These are phyloP conservation scores for Drosophila mauritiana DNA, from an alignment of 1,140 invertebrate species.

Conservation along the genomic window DNA sequence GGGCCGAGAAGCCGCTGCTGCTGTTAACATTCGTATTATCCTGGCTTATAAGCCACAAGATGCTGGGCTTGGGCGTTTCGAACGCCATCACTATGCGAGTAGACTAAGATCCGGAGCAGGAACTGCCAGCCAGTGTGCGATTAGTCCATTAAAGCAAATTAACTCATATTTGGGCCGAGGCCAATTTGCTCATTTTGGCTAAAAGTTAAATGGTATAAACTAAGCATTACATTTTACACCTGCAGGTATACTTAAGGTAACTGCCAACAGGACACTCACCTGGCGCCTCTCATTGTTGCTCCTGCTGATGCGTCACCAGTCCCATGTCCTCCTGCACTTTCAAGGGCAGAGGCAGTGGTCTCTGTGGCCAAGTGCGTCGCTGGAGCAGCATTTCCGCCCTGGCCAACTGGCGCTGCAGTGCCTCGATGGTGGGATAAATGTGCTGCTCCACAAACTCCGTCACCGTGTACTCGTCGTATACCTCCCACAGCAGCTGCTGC, in stretches of 20 bases:
- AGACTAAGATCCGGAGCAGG: conserved; percentile 7
- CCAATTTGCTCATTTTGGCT: not conserved
- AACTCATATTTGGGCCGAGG: not conserved
- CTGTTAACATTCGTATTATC: conserved; percentile 49
- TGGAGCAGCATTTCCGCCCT: conserved; percentile 82
- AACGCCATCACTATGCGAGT: conserved; percentile 50
- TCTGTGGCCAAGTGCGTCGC: conserved; percentile 79
- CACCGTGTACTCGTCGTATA: conserved; percentile 90
- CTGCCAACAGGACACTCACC: not conserved
- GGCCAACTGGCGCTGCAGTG: conserved; percentile 85
- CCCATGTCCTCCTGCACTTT: conserved; percentile 67
- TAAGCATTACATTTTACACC: too few relatives aligned
- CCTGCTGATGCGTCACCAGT: conserved; percentile 37
- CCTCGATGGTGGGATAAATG: conserved; percentile 85
- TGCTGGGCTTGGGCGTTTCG: conserved; percentile 59
- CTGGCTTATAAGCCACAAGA: conserved; percentile 32
- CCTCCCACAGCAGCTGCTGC: conserved; percentile 87
- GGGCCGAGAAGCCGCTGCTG: conserved; percentile 24
- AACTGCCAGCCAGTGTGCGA: not conserved
- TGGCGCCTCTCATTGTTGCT: conserved; percentile 3
- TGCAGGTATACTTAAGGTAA: too few relatives aligned
- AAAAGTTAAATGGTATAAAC: not conserved
- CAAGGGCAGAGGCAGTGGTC: conserved; percentile 73
- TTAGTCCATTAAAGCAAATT: not conserved
- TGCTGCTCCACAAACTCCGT: conserved; percentile 90